Conservation (phyloP, 2,113 vertebrate species). For the Bettongia penicillata region DNA sequence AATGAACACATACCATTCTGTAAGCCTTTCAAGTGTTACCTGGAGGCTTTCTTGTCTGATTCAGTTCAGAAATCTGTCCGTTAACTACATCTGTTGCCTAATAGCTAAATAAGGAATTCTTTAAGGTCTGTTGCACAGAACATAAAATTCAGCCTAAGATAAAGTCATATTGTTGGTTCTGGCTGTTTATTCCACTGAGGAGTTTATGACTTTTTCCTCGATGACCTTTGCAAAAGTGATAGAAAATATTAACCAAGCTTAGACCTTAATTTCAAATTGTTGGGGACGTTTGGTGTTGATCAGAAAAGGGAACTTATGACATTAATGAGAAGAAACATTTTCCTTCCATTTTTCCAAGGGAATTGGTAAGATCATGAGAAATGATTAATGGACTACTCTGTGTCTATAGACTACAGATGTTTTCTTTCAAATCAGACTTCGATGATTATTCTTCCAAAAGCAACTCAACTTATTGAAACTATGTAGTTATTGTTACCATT, state of each 20-base stretch:
- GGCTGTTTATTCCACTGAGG: slow-evolving; percentile 10
- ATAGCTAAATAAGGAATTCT: slow-evolving; percentile 59
- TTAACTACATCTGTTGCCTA: slow-evolving; percentile 62
- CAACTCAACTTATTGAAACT: background rate
- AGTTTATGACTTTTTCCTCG: slow-evolving; percentile 42
- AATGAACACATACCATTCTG: slow-evolving; percentile 50
- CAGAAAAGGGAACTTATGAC: background rate
- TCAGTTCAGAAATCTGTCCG: slow-evolving; percentile 54
- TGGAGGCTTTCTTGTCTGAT: slow-evolving; percentile 68
- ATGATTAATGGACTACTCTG: background rate
- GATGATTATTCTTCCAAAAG: background rate
- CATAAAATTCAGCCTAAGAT: slow-evolving; percentile 60
- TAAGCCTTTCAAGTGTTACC: slow-evolving; percentile 65
- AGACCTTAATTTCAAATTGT: background rate
- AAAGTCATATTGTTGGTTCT: slow-evolving; percentile 56
- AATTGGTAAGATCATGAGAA: background rate
- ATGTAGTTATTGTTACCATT: background rate
- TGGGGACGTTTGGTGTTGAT: background rate
- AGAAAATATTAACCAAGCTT: background rate
- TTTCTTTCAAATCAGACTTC: background rate
- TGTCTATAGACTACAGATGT: background rate
- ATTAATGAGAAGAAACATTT: background rate
- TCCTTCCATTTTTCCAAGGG: background rate
- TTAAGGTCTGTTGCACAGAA: slow-evolving; percentile 63
- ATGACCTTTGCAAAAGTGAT: background rate